A percentile compares a stretch with the other conserved stretches of the same genome.
phyloP scores from a whole-genome alignment of 2,113 vertebrate species.

The Cephalophus harveyi region DNA sequence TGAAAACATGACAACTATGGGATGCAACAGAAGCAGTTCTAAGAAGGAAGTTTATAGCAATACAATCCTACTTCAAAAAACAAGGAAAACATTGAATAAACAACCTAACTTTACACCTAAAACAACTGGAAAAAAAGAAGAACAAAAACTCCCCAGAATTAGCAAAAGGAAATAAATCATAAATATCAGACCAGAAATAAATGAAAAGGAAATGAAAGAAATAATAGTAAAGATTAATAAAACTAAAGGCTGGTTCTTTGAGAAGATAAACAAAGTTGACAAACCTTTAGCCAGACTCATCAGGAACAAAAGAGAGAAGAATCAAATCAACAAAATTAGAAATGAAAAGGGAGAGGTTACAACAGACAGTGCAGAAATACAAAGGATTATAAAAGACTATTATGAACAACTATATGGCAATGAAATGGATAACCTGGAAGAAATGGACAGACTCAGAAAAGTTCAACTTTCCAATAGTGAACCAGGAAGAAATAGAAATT shows the following conservation, averaged over 20 bases:
- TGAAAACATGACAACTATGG: not conserved
- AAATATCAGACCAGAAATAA: not conserved
- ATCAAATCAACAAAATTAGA: not conserved
- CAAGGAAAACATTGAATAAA: not conserved
- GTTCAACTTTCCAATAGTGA: not conserved
- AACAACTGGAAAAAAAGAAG: not conserved
- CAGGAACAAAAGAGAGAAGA: not conserved
- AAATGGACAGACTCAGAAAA: not conserved
- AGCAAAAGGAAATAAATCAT: not conserved
- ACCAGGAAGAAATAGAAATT: not conserved
- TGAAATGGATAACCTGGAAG: not conserved
- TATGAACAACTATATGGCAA: not conserved
- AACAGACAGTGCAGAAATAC: not conserved
- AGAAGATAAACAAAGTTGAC: not conserved
- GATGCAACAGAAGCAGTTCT: not conserved
- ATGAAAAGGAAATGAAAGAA: not conserved
- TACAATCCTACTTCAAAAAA: not conserved
- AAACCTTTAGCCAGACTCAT: not conserved
- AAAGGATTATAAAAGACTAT: not conserved
- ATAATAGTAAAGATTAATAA: not conserved
- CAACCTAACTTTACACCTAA: not conserved
- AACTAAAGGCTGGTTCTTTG: not conserved
- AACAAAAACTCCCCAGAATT: not conserved
- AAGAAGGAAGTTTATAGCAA: not conserved
- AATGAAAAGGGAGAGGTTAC: not conserved